Base-by-base conservation (phyloP, 2,888 invertebrate genomes). In the Mythimna lalbum region DNA sequence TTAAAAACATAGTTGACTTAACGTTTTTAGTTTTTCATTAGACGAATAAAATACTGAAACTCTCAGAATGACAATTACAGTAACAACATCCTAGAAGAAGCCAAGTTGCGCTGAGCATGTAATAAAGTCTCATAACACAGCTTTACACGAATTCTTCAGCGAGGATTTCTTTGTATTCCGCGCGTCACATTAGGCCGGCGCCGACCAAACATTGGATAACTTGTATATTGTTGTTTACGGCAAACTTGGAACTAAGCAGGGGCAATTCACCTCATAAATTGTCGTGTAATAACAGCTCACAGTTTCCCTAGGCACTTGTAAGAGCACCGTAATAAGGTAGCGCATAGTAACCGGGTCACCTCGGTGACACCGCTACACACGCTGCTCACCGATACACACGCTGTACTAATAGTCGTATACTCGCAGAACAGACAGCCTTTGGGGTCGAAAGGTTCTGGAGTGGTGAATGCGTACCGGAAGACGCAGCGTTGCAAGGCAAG, bases 161-260 rank as follows among this genome's bases (percentile, higher is more conserved):
- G 82, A 85, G 87, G 91, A 89, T 93, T 92, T 91, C 90, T 90
- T 92, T 89, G 88, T 89, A 89, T 91, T 92, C 91, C 86, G 85
- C 82, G 82, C 87, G 91, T 91, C 93, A 92, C 92, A 92, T 94
- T 93, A 93, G 90, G 88, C 89, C 83, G 84, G 83, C 86, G 82
- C 80, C 87, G 86, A 82, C 91, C 89, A 90, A 92, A 92, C 93
- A 92, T 91, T 89, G 93, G 92, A 90, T 90, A 95, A 95, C 90
- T 95, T 94, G 90, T 92, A 90, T 92, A 95, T 94, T 94, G 93
- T 95, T 94, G 94, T 95, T 95, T 95, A 95, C 92, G 91, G 88
- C 89, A 90, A 95, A 94, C 93, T 94, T 90, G 90, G 92, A 94
- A 94, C 92, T 93, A 92, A 91, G 90, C 88, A 87, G 87, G 88